Conservation (phyloP, 92 coral and sea anemone species). For the Bergia puertoricense region DNA sequence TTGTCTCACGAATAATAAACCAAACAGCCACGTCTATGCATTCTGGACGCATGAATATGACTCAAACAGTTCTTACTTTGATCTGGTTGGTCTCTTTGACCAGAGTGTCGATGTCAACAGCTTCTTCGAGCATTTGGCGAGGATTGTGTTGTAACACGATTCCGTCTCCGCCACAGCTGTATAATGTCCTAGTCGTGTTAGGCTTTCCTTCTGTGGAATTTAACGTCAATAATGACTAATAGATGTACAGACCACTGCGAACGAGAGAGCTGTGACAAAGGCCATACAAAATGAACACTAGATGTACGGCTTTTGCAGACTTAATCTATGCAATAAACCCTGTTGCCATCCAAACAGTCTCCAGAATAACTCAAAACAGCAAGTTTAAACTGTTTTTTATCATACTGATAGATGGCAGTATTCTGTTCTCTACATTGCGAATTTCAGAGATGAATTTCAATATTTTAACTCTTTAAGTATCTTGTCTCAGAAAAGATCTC, state of each 20-base stretch:
- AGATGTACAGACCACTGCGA: too few relatives aligned
- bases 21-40: neutral
- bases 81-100: slow-evolving; percentile 74
- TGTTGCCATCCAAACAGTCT: too few relatives aligned
- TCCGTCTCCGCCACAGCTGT: slow-evolving; percentile 99
- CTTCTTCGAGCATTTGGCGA: slow-evolving; percentile 74
- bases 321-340: too few relatives aligned
- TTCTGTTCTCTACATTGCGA: too few relatives aligned
- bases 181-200: slow-evolving; percentile 49
- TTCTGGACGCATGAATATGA: too few relatives aligned
- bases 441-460: too few relatives aligned
- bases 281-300: too few relatives aligned
- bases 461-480: neutral
- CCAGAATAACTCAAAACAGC: too few relatives aligned
- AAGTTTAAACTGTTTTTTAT: too few relatives aligned
- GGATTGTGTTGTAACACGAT: slow-evolving; percentile 79
- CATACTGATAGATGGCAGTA: too few relatives aligned
- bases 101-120: slow-evolving; percentile 72
- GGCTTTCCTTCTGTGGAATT: slow-evolving; percentile 18
- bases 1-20: neutral
- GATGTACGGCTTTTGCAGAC: too few relatives aligned
- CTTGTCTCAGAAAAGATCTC: neutral
- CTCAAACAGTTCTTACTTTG: slow-evolving; percentile 56
- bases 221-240: neutral
- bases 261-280: too few relatives aligned